phyloP scores from a whole-genome alignment of 2,888 invertebrate species.

The Morpho deidamia region DNA sequence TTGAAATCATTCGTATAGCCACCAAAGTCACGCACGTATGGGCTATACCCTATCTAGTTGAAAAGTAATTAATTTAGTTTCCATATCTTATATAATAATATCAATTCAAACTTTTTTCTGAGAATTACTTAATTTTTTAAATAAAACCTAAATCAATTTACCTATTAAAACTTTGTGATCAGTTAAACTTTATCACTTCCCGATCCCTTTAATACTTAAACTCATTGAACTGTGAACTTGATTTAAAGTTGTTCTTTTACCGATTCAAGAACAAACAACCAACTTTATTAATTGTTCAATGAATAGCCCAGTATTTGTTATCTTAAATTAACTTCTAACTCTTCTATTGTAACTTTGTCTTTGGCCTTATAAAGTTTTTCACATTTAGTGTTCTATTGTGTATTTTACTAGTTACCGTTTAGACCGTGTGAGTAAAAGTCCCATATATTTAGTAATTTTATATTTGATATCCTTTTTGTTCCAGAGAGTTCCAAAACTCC shows the following conservation, averaged over 20 bases:
- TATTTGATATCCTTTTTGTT: constrained; percentile 16
- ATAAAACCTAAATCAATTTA: not conserved
- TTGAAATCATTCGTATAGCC: too few species aligned
- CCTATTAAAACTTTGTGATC: not conserved
- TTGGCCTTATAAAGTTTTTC: not conserved
- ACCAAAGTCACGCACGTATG: too few species aligned
- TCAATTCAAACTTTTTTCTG: too few species aligned
- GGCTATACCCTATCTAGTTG: too few species aligned
- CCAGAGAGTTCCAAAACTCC: constrained; percentile 94
- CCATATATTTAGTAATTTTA: too few species aligned
- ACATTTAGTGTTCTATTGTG: too few species aligned
- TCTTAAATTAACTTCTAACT: not conserved
- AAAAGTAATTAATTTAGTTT: too few species aligned
- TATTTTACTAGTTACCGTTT: too few species aligned
- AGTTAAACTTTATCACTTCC: constrained; percentile 1
- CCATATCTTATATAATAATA: too few species aligned
- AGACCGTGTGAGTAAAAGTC: too few species aligned
- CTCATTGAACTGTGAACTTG: constrained; percentile 11
- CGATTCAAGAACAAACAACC: constrained; percentile 6
- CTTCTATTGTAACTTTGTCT: not conserved
- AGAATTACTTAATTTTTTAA: too few species aligned
- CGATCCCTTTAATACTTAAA: constrained; percentile 9
- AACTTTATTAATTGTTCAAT: constrained; percentile 20
- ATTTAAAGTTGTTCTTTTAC: constrained; percentile 21
- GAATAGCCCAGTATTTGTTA: constrained; percentile 7